phyloP scores from a whole-genome alignment of 2,113 vertebrate genomes.

The Cercocebus atys region DNA sequence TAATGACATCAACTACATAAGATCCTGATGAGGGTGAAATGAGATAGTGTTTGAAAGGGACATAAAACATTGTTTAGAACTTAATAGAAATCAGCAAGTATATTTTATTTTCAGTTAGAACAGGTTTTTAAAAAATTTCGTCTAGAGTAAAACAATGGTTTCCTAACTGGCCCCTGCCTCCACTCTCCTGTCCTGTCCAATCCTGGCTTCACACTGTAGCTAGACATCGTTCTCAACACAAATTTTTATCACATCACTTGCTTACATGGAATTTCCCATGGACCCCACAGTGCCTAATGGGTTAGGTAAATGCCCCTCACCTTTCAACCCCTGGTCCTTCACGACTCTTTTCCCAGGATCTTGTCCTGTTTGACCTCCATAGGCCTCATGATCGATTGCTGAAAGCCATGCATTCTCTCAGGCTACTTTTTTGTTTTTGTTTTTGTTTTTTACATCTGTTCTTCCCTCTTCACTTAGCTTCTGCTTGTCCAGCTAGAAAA shows the following conservation, averaged over 20 bases:
- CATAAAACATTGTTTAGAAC: neutral
- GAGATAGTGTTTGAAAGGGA: neutral
- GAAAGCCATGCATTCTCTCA: neutral
- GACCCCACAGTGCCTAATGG: neutral
- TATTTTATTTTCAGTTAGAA: neutral
- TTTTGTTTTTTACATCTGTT: no score
- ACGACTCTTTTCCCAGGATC: fast-evolving
- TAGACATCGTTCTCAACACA: neutral
- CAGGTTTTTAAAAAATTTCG: neutral
- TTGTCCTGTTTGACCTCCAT: neutral
- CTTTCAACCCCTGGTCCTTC: neutral
- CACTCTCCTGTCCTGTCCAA: neutral
- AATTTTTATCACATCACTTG: neutral
- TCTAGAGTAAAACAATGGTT: neutral
- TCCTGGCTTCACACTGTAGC: fast-evolving
- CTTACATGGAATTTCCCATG: neutral
- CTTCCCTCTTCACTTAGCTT: neutral
- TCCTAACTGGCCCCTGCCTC: neutral
- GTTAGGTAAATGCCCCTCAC: no score
- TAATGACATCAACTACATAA: neutral
- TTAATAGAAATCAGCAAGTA: neutral
- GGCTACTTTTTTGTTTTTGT: no score
- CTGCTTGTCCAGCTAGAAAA: neutral
- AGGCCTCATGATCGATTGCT: fast-evolving
- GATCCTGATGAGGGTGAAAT: neutral